These are phyloP conservation scores for Apteryx owenii DNA, from an alignment of 2,113 vertebrate genomes.

Conservation along the genomic window DNA sequence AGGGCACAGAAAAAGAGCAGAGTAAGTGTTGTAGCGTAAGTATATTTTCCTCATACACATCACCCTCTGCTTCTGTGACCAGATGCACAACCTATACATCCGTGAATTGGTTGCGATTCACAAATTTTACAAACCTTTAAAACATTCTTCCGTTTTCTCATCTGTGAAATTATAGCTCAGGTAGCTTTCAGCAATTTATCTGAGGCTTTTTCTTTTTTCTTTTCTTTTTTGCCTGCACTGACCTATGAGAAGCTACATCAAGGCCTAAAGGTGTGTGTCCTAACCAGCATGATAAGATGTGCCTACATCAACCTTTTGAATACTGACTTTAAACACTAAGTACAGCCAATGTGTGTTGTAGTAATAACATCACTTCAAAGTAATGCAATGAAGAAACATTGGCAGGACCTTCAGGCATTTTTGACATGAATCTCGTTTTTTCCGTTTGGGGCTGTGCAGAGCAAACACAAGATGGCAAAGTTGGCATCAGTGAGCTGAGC, in stretches of 20 bases:
- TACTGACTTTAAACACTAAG: too few species aligned
- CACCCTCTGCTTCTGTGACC: not conserved
- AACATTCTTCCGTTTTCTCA: not conserved
- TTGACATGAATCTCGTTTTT: accelerated
- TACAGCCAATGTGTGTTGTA: not conserved
- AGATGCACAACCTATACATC: too few species aligned
- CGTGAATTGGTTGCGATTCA: too few species aligned
- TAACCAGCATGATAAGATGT: not conserved
- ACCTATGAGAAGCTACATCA: not conserved
- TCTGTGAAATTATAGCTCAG: not conserved
- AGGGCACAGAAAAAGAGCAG: not conserved
- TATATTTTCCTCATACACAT: accelerated
- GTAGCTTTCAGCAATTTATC: not conserved
- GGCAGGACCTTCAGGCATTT: not conserved
- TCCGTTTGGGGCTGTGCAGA: accelerated
- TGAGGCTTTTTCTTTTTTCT: not conserved
- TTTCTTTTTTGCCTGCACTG: not conserved
- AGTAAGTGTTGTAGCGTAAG: too few species aligned
- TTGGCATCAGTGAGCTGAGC: not conserved
- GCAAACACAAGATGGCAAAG: not conserved
- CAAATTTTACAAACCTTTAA: not conserved
- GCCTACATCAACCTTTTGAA: not conserved
- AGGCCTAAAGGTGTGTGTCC: not conserved
- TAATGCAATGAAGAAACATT: accelerated
- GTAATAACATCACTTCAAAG: not conserved